Evolutionary conservation across 2,888 invertebrate species (phyloP).

Genomic region (Oligia latruncula): DNA sequence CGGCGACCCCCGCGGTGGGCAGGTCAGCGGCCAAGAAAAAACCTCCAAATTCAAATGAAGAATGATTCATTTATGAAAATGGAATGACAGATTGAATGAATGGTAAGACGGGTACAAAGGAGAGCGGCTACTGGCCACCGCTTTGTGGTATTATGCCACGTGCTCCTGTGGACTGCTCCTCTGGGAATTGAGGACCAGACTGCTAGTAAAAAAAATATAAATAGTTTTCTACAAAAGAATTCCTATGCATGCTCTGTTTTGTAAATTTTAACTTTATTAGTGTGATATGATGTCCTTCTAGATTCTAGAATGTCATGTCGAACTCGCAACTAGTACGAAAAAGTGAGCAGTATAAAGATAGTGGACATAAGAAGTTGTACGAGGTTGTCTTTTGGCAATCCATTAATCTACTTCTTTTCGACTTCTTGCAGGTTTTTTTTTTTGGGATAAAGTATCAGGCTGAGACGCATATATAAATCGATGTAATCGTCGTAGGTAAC

Average conservation of each 20-base stretch:
- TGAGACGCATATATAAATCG: conserved; percentile 2
- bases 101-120: conserved; percentile 81
- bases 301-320: not conserved
- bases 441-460: not conserved
- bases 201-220: conserved; percentile 25
- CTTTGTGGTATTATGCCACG: conserved; percentile 79
- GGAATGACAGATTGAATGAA: conserved; percentile 89
- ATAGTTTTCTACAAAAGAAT: not conserved
- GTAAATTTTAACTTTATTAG: not conserved
- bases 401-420: conserved; percentile 12
- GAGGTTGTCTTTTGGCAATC: not conserved
- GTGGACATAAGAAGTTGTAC: not conserved
- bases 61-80: conserved; percentile 90
- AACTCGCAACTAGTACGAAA: not conserved
- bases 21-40: conserved; percentile 87
- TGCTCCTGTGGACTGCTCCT: conserved; percentile 74
- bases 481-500: conserved; percentile 9
- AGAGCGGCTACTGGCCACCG: conserved; percentile 83
- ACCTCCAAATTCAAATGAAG: conserved; percentile 88
- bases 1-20: conserved; percentile 87
- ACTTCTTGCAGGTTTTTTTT: conserved; percentile 16
- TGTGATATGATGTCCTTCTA: not conserved
- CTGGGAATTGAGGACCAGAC: conserved; percentile 64
- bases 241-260: not conserved
- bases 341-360: not conserved